phyloP scores from a whole-genome alignment of 1,140 invertebrate genomes.

The Steinernema khuongi region DNA sequence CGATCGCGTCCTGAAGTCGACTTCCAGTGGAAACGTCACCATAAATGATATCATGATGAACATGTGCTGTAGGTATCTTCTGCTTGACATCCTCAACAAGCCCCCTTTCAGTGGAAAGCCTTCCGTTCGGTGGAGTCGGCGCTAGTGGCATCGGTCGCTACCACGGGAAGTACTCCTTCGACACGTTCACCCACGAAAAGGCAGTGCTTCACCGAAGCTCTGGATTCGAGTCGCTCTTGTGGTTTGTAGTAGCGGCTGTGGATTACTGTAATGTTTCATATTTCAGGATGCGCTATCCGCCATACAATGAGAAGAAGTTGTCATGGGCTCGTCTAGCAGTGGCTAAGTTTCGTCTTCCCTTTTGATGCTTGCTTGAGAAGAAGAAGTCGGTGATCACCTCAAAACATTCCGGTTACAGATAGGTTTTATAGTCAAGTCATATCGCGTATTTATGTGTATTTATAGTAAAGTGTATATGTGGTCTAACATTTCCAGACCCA shows the following conservation, averaged over 20 bases:
- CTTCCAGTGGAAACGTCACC: conserved; percentile 74
- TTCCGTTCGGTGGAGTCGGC: conserved; percentile 70
- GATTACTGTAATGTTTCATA: neutral
- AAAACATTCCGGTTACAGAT: too few relatives aligned
- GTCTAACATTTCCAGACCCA: too few relatives aligned
- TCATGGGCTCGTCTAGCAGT: neutral
- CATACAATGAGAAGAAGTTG: conserved; percentile 19
- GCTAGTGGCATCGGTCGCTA: conserved; percentile 82
- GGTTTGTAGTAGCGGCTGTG: neutral
- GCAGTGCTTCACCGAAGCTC: conserved; percentile 65
- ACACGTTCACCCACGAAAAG: conserved; percentile 87
- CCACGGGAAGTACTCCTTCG: conserved; percentile 82
- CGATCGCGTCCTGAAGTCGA: conserved; percentile 61
- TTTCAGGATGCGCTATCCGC: conserved; percentile 25
- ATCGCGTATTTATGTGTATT: too few relatives aligned
- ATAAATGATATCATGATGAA: conserved; percentile 88
- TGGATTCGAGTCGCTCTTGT: conserved; percentile 21
- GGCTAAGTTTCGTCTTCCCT: neutral
- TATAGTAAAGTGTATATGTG: too few relatives aligned
- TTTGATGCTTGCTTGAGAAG: neutral
- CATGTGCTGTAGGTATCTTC: conserved; percentile 60
- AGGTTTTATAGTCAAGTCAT: too few relatives aligned
- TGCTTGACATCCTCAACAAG: neutral
- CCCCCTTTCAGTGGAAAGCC: conserved; percentile 57
- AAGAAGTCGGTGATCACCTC: too few relatives aligned